Evolutionary conservation across 2,888 invertebrate genomes (phyloP), one percentile per base, ranked within the genome.

Genomic region (Torymus auratus): DNA sequence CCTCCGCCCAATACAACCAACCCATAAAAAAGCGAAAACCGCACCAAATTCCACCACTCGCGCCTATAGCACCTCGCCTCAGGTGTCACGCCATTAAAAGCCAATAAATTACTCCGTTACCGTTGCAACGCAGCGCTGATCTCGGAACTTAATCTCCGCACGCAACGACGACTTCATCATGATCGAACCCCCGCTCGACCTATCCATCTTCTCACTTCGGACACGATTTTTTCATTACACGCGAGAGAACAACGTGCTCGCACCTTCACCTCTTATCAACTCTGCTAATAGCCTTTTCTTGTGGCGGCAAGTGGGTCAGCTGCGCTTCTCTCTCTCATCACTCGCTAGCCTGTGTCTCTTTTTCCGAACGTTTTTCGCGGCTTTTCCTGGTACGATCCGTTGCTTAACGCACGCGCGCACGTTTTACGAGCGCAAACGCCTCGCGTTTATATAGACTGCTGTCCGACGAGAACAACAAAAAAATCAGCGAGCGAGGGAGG

Each of bases 281-380:
- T 1, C n/a, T 7, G 20, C 62, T 72, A 72, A 72, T 53, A 62
- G 72, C 72, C 15, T 72, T 62, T 72, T 72, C 72, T 72, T 53
- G 72, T 62, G 72, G 58, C 1, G 12, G 50, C 65, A 71, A 61
- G 72, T 72, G 15, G 72, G 72, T 72, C 72, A 28, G 17, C 28
- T 53, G 13, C 15, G 20, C 50, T 2, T 52, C 12, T 68, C 68
- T 55, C 41, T 67, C 15, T 13, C n/a, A 20, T 20, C 20, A 20
- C 20, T 20, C 20, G 20, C 20, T 20, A 20, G 20, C 62, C 5
- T 64, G 55, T 52, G 4, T 23, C 20, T 60, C 58, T 7, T 28
- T 28, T 28, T 28, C 7, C 28, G 28, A 3, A 4, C 28, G 4
- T 23, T 74, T 74, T 74, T 67, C 67, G 23, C 74, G 65, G 53